Base-by-base conservation (phyloP, 1,140 invertebrate genomes). In the Galleria mellonella region DNA sequence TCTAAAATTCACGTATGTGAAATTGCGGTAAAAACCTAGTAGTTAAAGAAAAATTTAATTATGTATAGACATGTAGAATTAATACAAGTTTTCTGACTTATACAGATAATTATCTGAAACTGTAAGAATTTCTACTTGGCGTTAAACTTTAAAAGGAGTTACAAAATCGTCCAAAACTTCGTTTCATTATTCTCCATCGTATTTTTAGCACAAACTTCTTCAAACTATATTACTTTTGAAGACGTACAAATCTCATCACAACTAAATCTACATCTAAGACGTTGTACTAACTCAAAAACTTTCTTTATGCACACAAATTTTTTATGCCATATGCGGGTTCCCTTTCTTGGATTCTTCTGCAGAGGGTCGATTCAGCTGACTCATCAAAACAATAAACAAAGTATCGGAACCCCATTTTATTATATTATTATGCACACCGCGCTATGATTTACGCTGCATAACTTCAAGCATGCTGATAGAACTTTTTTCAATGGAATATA, bases 351-450 rank as follows among this genome's bases (percentile, higher is more conserved):
- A 23, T 23, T 23, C 17, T 23, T 23, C 17, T 23, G 6, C 60
- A 48, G 42, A 55, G 79, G 76, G 76, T 67, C 72, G 44, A 78
- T 72, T 67, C 39, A 42, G 83, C 77, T 60, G 64, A 82, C 67
- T 87, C 85, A 87, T 87, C 85, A 87, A 85, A 87, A 87, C 81
- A 87, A 83, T 87, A 87, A 87, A 87, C 85, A 87, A 83, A 85
- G 74, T 79, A 84, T 81, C 76, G 67, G 64, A 49, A 57, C 62
- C 75, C 74, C 58, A 78, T 82, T 84, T 81, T 81, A 79, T 83
- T 79, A 79, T 74, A 63, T 82, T 79, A 84, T 84, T 82, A 84
- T 84, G 76, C 81, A 81, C 62, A 57, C 57, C 59, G 17, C 17
- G 2, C 76, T 78, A 84, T 84, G 77, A 82, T 84, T 84, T 84